These are phyloP conservation scores for Stenotaenia linearis DNA, from an alignment of 2,888 invertebrate genomes.

Conservation along the genomic window DNA sequence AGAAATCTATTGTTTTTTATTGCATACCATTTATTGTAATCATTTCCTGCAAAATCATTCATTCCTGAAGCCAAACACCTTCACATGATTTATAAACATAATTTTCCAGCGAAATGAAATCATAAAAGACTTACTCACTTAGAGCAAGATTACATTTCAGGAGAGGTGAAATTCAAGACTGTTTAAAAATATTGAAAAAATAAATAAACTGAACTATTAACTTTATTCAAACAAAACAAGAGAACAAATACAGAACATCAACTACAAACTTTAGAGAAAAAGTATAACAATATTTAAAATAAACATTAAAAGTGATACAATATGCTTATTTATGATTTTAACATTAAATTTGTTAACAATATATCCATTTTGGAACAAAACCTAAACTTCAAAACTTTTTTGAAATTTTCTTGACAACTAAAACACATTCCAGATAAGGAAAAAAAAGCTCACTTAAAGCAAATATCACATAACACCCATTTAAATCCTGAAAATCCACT, in stretches of 20 bases:
- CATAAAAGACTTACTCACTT: neutral
- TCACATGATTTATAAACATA: neutral
- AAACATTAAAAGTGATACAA: neutral
- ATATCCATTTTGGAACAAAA: neutral
- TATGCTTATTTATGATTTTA: neutral
- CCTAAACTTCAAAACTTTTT: neutral
- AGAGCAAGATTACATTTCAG: neutral
- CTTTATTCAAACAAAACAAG: neutral
- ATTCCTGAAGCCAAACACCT: neutral
- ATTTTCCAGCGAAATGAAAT: neutral
- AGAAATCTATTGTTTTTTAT: neutral
- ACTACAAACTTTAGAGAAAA: neutral
- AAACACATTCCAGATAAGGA: neutral
- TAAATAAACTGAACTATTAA: neutral
- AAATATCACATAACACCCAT: conserved; percentile 14
- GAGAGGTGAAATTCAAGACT: neutral
- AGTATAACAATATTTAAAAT: neutral
- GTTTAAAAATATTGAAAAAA: no score
- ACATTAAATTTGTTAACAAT: neutral
- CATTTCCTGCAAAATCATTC: neutral
- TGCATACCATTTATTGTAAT: neutral
- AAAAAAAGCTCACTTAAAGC: neutral
- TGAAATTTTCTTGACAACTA: neutral
- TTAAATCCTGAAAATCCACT: neutral
- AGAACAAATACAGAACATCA: neutral